phyloP scores from a whole-genome alignment of 2,113 vertebrate genomes.

The human (Homo sapiens) region DNA sequence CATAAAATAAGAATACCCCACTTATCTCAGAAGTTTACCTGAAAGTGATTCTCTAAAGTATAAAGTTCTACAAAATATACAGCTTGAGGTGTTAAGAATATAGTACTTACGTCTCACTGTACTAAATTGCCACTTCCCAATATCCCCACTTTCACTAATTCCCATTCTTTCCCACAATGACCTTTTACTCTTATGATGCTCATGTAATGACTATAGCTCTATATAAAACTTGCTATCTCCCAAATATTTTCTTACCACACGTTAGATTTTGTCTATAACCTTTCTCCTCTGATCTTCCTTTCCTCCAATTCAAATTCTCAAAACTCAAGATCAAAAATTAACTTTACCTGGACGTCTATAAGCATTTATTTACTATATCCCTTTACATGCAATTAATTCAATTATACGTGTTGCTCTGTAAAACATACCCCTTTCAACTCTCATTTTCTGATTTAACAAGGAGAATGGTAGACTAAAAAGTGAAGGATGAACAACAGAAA shows the following conservation, averaged over 20 bases:
- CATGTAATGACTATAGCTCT: not conserved
- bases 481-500: not conserved
- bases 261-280: not conserved
- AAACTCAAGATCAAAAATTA: not conserved
- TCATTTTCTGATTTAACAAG: not conserved
- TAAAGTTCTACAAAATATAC: not conserved
- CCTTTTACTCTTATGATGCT: not conserved
- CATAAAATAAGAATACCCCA: not conserved
- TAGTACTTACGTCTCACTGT: not conserved
- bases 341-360: slow-evolving; percentile 2
- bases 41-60: not conserved
- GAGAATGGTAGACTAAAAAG: not conserved
- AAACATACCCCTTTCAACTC: not conserved
- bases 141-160: not conserved
- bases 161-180: not conserved
- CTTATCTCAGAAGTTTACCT: not conserved
- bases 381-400: slow-evolving; percentile 1
- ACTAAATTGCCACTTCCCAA: not conserved
- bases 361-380: slow-evolving; percentile 8
- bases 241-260: not conserved
- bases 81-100: not conserved
- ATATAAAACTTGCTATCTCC: not conserved
- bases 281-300: not conserved
- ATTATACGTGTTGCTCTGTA: not conserved
- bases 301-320: slow-evolving; percentile 19